A percentile compares a stretch with the other conserved stretches of the same genome.
Evolutionary conservation across 2,113 vertebrate genomes (phyloP).

Genomic region (Zosterops japonicus): DNA sequence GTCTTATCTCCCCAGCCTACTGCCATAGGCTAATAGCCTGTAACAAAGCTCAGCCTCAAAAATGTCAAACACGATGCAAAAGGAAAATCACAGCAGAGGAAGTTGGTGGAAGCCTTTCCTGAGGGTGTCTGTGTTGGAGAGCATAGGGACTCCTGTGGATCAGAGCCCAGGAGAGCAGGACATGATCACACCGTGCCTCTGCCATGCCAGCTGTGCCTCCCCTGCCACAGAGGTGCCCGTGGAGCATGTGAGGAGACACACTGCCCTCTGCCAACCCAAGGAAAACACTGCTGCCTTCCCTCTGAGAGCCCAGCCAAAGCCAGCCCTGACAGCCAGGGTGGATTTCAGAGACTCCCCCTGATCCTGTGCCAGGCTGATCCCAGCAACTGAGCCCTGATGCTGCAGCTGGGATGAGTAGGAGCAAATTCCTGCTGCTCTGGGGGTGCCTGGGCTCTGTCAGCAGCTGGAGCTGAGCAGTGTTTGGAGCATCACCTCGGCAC

Average conservation of each 20-base stretch:
- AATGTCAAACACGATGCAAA: constrained; percentile 67
- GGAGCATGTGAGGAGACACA: neutral
- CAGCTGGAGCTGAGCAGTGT: neutral
- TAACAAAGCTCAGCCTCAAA: constrained; percentile 68
- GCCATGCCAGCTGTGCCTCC: neutral
- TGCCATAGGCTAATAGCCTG: constrained; percentile 71
- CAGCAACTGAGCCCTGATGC: fast-evolving
- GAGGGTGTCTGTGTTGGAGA: neutral
- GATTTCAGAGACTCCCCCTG: fast-evolving
- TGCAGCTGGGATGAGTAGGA: neutral
- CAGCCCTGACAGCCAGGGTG: neutral
- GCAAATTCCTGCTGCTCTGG: neutral
- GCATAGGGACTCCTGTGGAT: fast-evolving
- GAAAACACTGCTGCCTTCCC: neutral
- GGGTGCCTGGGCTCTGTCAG: neutral
- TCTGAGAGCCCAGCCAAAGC: neutral
- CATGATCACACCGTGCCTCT: fast-evolving
- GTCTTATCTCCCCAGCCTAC: constrained; percentile 67
- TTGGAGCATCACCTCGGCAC: fast-evolving
- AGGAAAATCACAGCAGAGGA: constrained; percentile 29
- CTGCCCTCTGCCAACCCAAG: constrained; percentile 5
- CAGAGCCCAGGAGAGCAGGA: neutral
- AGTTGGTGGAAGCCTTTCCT: constrained; percentile 20
- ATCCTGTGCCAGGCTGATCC: neutral
- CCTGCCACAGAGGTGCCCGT: neutral